Evolutionary conservation across 2,797 vertebrate species (phyloP), one percentile per base, ranked within the genome.

Genomic region (Anguilla marmorata): DNA sequence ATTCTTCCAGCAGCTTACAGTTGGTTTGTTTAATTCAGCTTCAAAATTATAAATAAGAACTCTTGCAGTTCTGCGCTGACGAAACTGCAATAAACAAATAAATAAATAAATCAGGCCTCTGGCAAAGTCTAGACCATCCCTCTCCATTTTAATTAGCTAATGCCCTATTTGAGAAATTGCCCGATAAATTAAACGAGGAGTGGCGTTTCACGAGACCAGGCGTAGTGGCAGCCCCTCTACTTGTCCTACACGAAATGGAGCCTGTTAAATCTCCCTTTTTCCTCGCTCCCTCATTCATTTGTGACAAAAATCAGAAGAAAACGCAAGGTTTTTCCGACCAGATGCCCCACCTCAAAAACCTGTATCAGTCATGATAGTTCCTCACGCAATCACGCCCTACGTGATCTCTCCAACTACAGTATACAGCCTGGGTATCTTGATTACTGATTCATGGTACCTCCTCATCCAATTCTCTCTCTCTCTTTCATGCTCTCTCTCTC

Each of bases 111-210:
- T 37, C 72, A 74, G 37, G 12, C 30, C 72, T 37, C 72, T 74
- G 72, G 72, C 72, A 74, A 37, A 74, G 72, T 4, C 12, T 12
- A 74, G 72, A 74, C 72, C 72, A 37, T 74, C 27, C 30, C 33
- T 74, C 72, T 74, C 27, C 30, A 37, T 74, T 74, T 74, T 74
- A 74, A 74, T 74, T 74, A 74, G 30, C 72, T 74, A 74, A 74
- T 74, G 14, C 72, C 30, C 72, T 37, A 37, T 74, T 74, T 74
- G 72, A 74, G 72, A 74, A 74, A 74, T 37, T 74, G 72, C 30
- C 72, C 12, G 72, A 74, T 33, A 74, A 74, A 74, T 74, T 37
- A 74, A 74, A 37, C 3, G 30, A 74, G 72, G 72, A 16, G 72
- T 5, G 33, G 12, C 12, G 72, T 74, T 33, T 74, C 2, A 37